A percentile compares a stretch with the other conserved stretches of the same genome.
Conservation (phyloP, 2,113 vertebrate species). For the Aphyosemion australe region DNA sequence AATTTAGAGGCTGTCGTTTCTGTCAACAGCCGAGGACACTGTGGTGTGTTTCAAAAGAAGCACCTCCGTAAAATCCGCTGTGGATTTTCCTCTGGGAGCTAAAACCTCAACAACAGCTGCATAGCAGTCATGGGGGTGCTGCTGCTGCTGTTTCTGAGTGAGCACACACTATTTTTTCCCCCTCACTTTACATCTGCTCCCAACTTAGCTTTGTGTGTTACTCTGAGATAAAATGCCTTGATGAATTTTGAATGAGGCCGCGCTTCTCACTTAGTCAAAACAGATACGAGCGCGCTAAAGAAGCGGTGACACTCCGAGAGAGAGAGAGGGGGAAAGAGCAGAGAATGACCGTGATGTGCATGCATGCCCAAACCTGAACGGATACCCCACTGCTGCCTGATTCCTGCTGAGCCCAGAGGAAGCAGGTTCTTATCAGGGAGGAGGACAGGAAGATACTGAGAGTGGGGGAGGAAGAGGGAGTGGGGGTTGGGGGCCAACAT, state of each 20-base stretch:
- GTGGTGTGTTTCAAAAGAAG: conserved; percentile 41
- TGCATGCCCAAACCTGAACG: conserved; percentile 61
- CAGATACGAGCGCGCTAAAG: conserved; percentile 14
- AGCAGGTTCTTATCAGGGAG: conserved; percentile 60
- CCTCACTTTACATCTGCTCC: conserved; percentile 28
- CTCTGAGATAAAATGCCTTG: conserved; percentile 46
- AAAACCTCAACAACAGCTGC: conserved; percentile 41
- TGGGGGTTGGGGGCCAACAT: conserved; percentile 23
- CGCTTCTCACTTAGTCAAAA: conserved; percentile 41
- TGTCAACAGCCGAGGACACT: conserved; percentile 41
- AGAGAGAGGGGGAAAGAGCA: conserved; percentile 31
- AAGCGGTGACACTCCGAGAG: conserved; percentile 31
- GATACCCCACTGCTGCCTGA: conserved; percentile 50
- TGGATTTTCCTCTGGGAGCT: conserved; percentile 10
- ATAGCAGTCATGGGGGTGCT: conserved; percentile 23
- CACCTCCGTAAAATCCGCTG: conserved; percentile 21
- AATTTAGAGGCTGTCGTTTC: conserved; percentile 52
- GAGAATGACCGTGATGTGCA: conserved; percentile 45
- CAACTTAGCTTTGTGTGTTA: conserved; percentile 53
- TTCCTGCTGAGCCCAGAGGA: conserved; percentile 64
- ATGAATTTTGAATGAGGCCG: conserved; percentile 67
- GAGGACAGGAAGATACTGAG: conserved; percentile 60
- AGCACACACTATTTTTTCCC: conserved; percentile 18
- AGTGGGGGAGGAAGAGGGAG: conserved; percentile 50
- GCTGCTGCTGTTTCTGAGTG: conserved; percentile 19